Conservation (phyloP, 2,113 vertebrate species). For the Lipotes vexillifer region DNA sequence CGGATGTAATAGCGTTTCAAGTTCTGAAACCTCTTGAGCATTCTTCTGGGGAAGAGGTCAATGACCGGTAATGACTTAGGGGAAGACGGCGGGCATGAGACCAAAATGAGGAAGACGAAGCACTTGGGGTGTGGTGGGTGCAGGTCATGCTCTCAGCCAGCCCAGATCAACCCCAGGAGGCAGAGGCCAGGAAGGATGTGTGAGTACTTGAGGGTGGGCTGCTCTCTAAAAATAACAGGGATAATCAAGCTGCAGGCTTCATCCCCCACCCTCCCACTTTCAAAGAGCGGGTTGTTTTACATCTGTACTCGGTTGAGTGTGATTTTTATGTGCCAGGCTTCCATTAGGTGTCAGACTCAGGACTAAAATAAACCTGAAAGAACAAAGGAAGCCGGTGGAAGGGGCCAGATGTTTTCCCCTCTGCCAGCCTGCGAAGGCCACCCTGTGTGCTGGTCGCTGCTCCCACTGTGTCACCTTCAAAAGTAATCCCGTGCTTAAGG, state of each 20-base stretch:
- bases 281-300: not conserved
- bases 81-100: slow-evolving; percentile 26
- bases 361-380: not conserved
- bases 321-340: not conserved
- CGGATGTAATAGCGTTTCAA: not conserved
- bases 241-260: not conserved
- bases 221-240: not conserved
- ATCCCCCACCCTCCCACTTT: too few species aligned
- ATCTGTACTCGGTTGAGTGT: not conserved
- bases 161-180: not conserved
- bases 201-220: not conserved
- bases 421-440: not conserved
- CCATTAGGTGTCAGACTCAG: not conserved
- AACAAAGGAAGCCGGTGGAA: not conserved
- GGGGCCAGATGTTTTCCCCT: not conserved
- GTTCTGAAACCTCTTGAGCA: not conserved
- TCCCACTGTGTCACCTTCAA: not conserved
- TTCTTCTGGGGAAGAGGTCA: slow-evolving; percentile 54
- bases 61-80: slow-evolving; percentile 61
- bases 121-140: accelerated
- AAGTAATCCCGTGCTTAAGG: too few species aligned
- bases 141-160: not conserved
- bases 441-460: not conserved
- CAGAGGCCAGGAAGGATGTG: not conserved
- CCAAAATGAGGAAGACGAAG: slow-evolving; percentile 32